Base-by-base conservation (phyloP, 1,140 invertebrate species). In the Drosophila kurseongensis region DNA sequence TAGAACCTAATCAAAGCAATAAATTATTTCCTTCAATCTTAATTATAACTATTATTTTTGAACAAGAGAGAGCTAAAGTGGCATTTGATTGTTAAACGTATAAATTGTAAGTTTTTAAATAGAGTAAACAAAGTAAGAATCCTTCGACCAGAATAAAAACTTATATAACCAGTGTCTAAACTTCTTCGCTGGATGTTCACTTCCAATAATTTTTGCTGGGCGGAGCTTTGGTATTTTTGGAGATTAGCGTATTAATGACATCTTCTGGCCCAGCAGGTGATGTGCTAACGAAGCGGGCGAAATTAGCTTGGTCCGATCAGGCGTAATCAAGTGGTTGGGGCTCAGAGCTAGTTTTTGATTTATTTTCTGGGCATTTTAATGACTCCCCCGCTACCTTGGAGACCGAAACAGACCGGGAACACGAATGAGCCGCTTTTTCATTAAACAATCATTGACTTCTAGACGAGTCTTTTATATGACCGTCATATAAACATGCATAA, bases 401-500 rank as follows among this genome's bases (percentile, higher is more conserved):
- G 27, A 16, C 27, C 12, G 29, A 29, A 62, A 48, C 42, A 35
- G 29, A 69, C 32, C 47, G 47, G 44, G 18, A 56, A 48, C 32
- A 47, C 18, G 27, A 27, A 52, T 48, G 47, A 48, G 23, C 23
- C 27, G 47, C 47, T 48, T 48, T 86, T 86, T 86, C 83, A 88
- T 88, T 82, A 86, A 83, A 86, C 71, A 86, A 86, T 80, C 83
- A 83, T 86, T 89, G 83, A 86, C 83, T 86, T 89, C 84, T 80
- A 79, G 76, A 44, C 83, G 44, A 61, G 68, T 54, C 50, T 61
- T 78, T 89, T 86, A 78, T 86, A 83, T 80, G 75, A 69, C 80
- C 75, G 85, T 50, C 83, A 83, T 86, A 88, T 79, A 86, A 88
- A 83, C 83, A 86, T 89, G 83, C 83, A 86, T 86, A 86, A 86